Evolutionary conservation across 2,113 vertebrate genomes (phyloP), one percentile per base, ranked within the genome.

Genomic region (Plecotus auritus): DNA sequence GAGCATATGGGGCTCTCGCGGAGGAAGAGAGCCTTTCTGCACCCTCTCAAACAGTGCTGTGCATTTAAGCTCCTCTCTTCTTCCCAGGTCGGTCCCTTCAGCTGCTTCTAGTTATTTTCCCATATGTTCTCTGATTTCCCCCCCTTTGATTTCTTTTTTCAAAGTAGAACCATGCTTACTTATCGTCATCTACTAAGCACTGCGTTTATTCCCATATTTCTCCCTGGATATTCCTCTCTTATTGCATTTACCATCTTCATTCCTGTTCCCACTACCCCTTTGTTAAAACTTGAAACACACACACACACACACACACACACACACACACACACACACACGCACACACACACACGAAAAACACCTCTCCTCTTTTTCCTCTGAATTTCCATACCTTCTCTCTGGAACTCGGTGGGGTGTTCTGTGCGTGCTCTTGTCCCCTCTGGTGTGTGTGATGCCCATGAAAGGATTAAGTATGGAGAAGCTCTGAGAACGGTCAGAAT

Each of bases 101-200:
- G 35, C 23, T 91, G 90, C 85, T 92, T 83, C 84, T 88, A 32
- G 70, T 77, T 88, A 86, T 88, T 76, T 96, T 40, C 73, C 67
- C 51, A 67, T 40, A 40, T 83, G 49, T n/a, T 67, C n/a, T 95
- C 70, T 83, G 70, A 47, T 64, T 88, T 82, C 90, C 85, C 22
- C 66, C 35, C 22, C 22, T 95, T 91, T 94, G 35, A 32, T 92
- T 95, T 83, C 42, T 78, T 45, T 56, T 85, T 87, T 74, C 78
- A 78, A 73, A 87, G 85, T 30, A 37, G 28, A 96, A 56, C 54
- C 72, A 20, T 76, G 37, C 49, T 85, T 77, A 77, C 40, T 82
- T 77, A 88, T 35, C 40, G 84, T 28, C 74, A 42, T 45, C 56
- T 67, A 42, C 66, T 32, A 72, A 90, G 28, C 51, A 40, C 40